Conservation (phyloP, 2,888 invertebrate genomes). For the Anticlea derivata region DNA sequence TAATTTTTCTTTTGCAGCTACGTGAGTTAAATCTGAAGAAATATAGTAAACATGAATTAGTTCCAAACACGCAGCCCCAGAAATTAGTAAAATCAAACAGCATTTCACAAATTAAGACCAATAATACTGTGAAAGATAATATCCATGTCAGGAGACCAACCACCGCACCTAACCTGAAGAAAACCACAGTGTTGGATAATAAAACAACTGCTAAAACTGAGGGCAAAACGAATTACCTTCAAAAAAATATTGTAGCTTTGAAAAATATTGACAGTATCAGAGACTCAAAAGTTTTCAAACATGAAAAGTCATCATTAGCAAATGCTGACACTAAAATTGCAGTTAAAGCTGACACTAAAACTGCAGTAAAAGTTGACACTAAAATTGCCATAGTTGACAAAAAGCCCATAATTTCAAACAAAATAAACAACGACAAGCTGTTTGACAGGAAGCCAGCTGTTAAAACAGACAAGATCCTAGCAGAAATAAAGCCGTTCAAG, state of each 20-base stretch:
- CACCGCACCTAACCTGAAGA: slow-evolving; percentile 36
- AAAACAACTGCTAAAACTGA: slow-evolving; percentile 23
- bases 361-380: background rate
- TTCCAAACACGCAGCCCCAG: slow-evolving; percentile 29
- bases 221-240: slow-evolving; percentile 9
- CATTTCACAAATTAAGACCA: slow-evolving; percentile 25
- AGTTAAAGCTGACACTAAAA: background rate
- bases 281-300: background rate
- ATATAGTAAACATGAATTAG: slow-evolving; percentile 47
- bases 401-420: slow-evolving; percentile 8
- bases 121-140: slow-evolving; percentile 42
- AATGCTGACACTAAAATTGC: background rate
- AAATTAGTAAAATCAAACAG: slow-evolving; percentile 32
- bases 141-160: slow-evolving; percentile 46
- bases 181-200: background rate
- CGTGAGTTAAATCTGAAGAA: slow-evolving; percentile 68
- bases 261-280: background rate
- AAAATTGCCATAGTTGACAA: slow-evolving; percentile 2
- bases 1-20: slow-evolving; percentile 58
- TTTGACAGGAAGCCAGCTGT: slow-evolving; percentile 13
- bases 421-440: slow-evolving; percentile 15
- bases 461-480: slow-evolving; percentile 19
- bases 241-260: slow-evolving; percentile 14
- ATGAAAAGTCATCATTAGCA: background rate
- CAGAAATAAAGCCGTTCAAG: slow-evolving; percentile 20